Evolutionary conservation across 2,888 invertebrate species (phyloP), one percentile per base, ranked within the genome.

Genomic region (Aphidoletes aphidimyza): DNA sequence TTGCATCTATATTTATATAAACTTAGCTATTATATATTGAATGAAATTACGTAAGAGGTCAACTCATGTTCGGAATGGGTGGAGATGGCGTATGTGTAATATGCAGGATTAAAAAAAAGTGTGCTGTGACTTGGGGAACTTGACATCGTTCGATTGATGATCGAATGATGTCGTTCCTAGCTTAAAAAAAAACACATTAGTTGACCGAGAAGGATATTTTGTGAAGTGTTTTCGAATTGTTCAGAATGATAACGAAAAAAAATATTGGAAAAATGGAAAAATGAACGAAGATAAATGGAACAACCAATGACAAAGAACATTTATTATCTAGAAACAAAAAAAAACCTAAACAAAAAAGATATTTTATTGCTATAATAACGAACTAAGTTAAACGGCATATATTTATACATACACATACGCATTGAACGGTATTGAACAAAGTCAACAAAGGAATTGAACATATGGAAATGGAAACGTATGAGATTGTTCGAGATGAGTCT

Each of bases 291-390:
- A n/a, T 17, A 2, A 54, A 5, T 22, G 6, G n/a, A 30, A 69
- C 6, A 69, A 69, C 69, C 69, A 69, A 69, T 69, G 69, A 69
- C 69, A 69, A 54, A 54, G 22, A 54, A 54, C 47, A 47, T 54
- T 54, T 22, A 54, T 54, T 54, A 54, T 54, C 5, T 39, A 39
- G 39, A 39, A 11, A 39, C 0, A 69, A 22, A 11, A 69, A 1
- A 69, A 14, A 11, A 39, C 0, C 26, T 8, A 11, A 69, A 1
- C 26, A 14, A 34, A 30, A 69, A 69, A 30, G 5, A 69, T 69
- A 69, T 69, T 69, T 69, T 69, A 69, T 69, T 69, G 69, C 69
- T 69, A 14, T 69, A 69, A 69, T 69, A 69, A 69, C 26, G 5
- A 69, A 54, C 22, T 54, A 54, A 54, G 22, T 54, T 54, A 47